Conservation (phyloP, 2,113 vertebrate species). For the Tenrec ecaudatus region DNA sequence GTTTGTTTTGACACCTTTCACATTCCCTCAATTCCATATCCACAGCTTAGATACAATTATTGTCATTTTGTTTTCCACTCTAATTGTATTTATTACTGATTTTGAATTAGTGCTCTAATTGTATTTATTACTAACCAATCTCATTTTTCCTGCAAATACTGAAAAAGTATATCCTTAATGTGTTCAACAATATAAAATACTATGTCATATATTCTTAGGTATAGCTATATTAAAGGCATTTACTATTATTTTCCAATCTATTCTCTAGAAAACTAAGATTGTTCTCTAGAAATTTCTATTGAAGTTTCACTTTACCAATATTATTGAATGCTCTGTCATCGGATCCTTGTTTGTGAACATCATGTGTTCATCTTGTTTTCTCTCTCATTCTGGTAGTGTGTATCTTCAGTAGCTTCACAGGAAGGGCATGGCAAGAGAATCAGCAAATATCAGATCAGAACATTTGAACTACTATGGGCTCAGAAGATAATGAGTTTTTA, state of each 20-base stretch:
- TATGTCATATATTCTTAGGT: not conserved
- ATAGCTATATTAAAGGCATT: not conserved
- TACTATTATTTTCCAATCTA: not conserved
- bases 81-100: not conserved
- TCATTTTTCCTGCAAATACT: not conserved
- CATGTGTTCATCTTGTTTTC: no score
- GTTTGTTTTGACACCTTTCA: not conserved
- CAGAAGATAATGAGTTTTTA: not conserved
- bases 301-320: not conserved
- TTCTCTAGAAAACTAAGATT: not conserved
- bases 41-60: not conserved
- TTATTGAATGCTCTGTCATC: not conserved
- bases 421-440: not conserved
- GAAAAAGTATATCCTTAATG: not conserved
- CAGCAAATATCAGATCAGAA: not conserved
- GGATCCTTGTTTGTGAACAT: not conserved
- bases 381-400: not conserved
- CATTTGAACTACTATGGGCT: not conserved
- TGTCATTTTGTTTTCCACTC: not conserved
- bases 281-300: not conserved
- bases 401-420: not conserved
- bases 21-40: not conserved
- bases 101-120: no score
- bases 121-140: not conserved
- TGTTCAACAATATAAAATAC: not conserved